phyloP scores from a whole-genome alignment of 2,888 invertebrate species.

The Sepiola atlantica region DNA sequence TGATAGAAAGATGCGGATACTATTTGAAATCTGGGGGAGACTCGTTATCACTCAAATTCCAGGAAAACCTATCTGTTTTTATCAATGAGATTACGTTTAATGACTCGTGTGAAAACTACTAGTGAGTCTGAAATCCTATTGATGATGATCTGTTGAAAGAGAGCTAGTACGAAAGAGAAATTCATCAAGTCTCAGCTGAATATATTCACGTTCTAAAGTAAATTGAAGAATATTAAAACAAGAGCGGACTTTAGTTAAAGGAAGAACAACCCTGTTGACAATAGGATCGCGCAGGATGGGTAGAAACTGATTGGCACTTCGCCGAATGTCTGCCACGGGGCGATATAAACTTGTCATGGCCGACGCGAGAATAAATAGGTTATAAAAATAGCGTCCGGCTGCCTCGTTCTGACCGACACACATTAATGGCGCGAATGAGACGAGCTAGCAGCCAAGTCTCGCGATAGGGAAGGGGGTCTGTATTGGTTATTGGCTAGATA shows the following conservation, averaged over 20 bases:
- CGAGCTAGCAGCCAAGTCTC: background rate
- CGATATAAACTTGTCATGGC: slow-evolving; percentile 19
- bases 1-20: no score
- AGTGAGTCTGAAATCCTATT: no score
- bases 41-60: no score
- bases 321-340: background rate
- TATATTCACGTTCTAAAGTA: background rate
- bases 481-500: background rate
- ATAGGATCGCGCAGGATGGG: background rate
- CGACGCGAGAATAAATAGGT: background rate
- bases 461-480: background rate
- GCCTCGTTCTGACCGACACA: background rate
- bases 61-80: no score
- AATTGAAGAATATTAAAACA: background rate
- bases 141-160: background rate
- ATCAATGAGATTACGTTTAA: no score
- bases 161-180: background rate
- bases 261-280: background rate
- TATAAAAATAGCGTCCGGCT: background rate
- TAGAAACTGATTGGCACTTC: background rate
- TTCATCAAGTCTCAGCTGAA: background rate
- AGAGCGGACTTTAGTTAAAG: background rate
- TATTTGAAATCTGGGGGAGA: no score
- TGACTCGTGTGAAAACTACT: no score
- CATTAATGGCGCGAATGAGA: background rate